Base-by-base conservation (phyloP, 2,888 invertebrate species). In the Cheilosia vernalis region DNA sequence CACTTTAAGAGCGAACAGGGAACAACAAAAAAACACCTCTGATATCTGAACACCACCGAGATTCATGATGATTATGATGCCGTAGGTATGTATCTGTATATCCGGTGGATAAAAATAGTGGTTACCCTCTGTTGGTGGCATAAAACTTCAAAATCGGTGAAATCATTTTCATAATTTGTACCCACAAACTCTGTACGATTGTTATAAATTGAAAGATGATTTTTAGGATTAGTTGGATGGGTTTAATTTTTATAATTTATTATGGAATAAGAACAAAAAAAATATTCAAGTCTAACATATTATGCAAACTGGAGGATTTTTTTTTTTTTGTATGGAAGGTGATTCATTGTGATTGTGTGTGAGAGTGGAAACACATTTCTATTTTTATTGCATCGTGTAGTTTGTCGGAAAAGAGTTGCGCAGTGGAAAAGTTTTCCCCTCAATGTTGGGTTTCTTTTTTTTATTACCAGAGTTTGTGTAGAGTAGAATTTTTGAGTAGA, bases 381-480 rank as follows among this genome's bases (percentile, higher is more conserved):
- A 80, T 85, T 85, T 85, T 85, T 76, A 85, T 66, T 85, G 74
- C 80, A 60, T 76, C 66, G 80, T 49, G 64, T 80, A 66, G 69
- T 47, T 79, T 79, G 67, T 74, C 58, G 30, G 56, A 70, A 70
- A 80, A 70, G 80, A 85, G 84, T 76, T 85, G 84, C 84, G 84
- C 84, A 85, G 66, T 85, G 69, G 64, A 47, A 79, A 73, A 67
- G 30, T 74, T 73, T 79, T 79, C 79, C 63, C 69, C 83, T 79
- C 69, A 79, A 79, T 74, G 56, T 67, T 64, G 67, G 51, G 56
- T 51, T 74, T 63, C 42, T 9, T 40, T 37, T 17, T 24, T 40
- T 37, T 17, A 17, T 73, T 55, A 44, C 49, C 67, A 44, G 66
- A 73, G 61, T 47, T 21, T 42, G 40, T 17, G 15, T 27, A 27